Evolutionary conservation across 2,888 invertebrate genomes (phyloP).

Genomic region (Lagria hirta): DNA sequence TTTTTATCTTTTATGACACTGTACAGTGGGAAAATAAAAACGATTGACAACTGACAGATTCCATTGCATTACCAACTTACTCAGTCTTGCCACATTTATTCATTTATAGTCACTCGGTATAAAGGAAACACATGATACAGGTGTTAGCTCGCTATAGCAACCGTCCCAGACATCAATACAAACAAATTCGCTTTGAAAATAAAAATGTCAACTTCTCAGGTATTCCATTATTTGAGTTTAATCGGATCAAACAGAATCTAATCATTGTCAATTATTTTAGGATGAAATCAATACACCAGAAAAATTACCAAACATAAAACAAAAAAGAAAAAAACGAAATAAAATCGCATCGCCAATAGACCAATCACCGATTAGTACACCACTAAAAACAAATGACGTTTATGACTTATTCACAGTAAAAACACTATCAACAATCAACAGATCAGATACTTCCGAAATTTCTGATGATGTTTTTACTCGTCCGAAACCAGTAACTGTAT

Average conservation of each 20-base stretch:
- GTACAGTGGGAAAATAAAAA: too few relatives aligned
- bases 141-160: not conserved
- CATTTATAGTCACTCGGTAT: too few relatives aligned
- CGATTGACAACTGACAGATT: too few relatives aligned
- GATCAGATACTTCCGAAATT: slow-evolving; percentile 32
- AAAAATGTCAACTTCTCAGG: not conserved
- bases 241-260: too few relatives aligned
- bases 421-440: slow-evolving; percentile 20
- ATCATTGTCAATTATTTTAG: slow-evolving; percentile 1
- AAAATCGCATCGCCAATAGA: slow-evolving; percentile 23
- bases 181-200: too few relatives aligned
- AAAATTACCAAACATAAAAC: not conserved
- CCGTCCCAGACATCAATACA: too few relatives aligned
- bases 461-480: slow-evolving; percentile 35
- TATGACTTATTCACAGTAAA: slow-evolving; percentile 31
- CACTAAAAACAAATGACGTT: slow-evolving; percentile 21
- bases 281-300: slow-evolving; percentile 10
- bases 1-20: too few relatives aligned
- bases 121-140: too few relatives aligned
- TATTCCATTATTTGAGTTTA: not conserved
- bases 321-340: slow-evolving; percentile 12
- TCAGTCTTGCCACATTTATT: too few relatives aligned
- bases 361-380: slow-evolving; percentile 10
- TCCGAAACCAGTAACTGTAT: slow-evolving; percentile 20
- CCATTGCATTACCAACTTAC: too few relatives aligned